A percentile compares a stretch with the other conserved stretches of the same genome.
Conservation (phyloP, 2,113 vertebrate genomes). For the Paramisgurnus dabryanus region DNA sequence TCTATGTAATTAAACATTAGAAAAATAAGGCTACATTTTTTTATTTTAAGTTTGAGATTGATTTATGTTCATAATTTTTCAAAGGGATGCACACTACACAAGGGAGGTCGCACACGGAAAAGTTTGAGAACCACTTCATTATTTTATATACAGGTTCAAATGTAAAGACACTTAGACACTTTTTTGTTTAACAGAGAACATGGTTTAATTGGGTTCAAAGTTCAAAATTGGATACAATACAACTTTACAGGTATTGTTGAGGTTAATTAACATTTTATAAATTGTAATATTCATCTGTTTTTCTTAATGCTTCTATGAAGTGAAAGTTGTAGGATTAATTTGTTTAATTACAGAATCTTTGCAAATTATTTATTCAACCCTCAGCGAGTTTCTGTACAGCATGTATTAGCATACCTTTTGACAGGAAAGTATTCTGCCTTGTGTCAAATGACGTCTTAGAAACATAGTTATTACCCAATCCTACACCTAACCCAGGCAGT, state of each 20-base stretch:
- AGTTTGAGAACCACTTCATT: too few species aligned
- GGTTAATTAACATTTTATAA: slow-evolving; percentile 21
- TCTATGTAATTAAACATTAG: too few species aligned
- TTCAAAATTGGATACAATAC: not conserved
- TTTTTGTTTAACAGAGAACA: too few species aligned
- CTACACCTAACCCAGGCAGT: slow-evolving; percentile 11
- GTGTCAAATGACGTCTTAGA: slow-evolving; percentile 32
- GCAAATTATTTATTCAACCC: slow-evolving; percentile 16
- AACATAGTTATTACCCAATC: not conserved
- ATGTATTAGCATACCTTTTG: slow-evolving; percentile 23
- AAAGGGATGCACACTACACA: too few species aligned
- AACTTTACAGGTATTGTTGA: not conserved
- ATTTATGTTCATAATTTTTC: too few species aligned
- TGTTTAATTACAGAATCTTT: slow-evolving; percentile 35
- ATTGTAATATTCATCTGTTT: not conserved
- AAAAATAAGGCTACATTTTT: too few species aligned
- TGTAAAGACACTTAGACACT: too few species aligned
- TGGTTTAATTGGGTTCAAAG: not conserved
- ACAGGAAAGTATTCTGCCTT: slow-evolving; percentile 26
- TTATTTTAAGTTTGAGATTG: too few species aligned
- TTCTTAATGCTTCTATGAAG: not conserved
- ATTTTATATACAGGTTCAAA: too few species aligned
- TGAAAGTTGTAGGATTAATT: not conserved
- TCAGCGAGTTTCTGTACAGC: slow-evolving; percentile 32
- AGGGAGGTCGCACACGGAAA: too few species aligned